A percentile compares a stretch with the other conserved stretches of the same genome.
Evolutionary conservation across 2,113 vertebrate species (phyloP).

Genomic region (Cheirogaleus medius): DNA sequence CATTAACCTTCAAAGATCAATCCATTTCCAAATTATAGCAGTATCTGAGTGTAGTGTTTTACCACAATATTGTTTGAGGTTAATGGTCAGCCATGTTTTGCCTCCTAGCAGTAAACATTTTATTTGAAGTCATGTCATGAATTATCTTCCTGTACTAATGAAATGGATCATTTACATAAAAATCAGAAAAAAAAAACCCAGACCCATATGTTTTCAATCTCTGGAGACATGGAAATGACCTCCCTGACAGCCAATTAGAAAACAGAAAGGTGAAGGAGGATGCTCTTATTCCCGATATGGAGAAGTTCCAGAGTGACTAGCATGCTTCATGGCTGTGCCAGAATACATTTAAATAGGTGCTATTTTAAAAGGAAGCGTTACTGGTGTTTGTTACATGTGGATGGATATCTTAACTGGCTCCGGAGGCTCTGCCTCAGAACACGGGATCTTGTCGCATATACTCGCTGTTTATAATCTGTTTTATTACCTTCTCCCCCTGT

Average conservation of each 20-base stretch:
- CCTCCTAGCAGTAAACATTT: conserved; percentile 77
- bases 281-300: neutral
- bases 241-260: conserved; percentile 46
- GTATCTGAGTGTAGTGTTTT: neutral
- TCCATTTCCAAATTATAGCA: neutral
- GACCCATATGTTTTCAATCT: conserved; percentile 41
- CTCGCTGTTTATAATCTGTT: neutral
- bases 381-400: neutral
- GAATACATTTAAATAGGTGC: neutral
- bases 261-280: neutral
- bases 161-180: conserved; percentile 81
- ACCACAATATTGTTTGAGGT: neutral
- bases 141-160: conserved; percentile 79
- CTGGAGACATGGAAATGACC: conserved; percentile 38
- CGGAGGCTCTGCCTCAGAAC: conserved; percentile 8
- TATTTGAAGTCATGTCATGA: conserved; percentile 67
- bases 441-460: neutral
- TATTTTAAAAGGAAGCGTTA: neutral
- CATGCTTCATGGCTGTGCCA: neutral
- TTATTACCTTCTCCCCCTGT: neutral
- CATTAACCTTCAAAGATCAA: neutral
- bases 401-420: neutral
- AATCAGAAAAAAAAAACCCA: conserved; percentile 67
- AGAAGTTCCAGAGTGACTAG: neutral
- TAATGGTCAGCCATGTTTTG: neutral